Evolutionary conservation across 1,140 invertebrate species (phyloP), one percentile per base, ranked within the genome.

Genomic region (Carposina sasakii): DNA sequence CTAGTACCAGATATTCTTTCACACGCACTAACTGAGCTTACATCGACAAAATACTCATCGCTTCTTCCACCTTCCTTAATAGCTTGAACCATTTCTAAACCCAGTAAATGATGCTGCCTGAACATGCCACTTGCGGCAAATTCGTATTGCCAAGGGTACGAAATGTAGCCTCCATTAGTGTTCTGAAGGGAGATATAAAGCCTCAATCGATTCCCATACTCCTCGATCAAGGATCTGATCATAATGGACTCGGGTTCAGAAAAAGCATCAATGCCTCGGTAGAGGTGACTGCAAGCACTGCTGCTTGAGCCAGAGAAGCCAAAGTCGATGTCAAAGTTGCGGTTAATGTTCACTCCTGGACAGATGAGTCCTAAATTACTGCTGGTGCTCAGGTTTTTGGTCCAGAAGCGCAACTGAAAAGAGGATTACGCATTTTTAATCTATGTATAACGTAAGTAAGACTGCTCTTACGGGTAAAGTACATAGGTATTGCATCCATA

Each of bases 81-180:
- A 36, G 61, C 50, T 5, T 48, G 36, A 20, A 67, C 42, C 63
- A 77, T 76, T 12, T 75, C 49, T 22, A 64, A 19, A 10, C 60
- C 72, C 2, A 75, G 45, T 4, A 73, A 43, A 51, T 72, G 61
- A 37, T 81, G 65, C 17, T 72, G 63, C 31, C 60, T 54, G 31
- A 81, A 81, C 63, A 76, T 70, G 3, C 72, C 76, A 55, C 64
- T 76, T 0, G 76, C 76, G 21, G 76, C 76, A 45, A 43, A 62
- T 55, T 77, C 74, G 43, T 66, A 81, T 37, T 67, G 61, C 76
- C 76, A 81, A 17, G 76, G 74, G 41, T 75, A 76, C 0, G 76
- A 62, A 19, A 81, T 46, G 36, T 66, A 72, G 0, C 67, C 64
- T 42, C 68, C 76, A 39, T 62, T 65, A n/a, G n/a, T n/a, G 13